Percentiles rank a stretch among this genome's conserved stretches.
Evolutionary conservation across 2,797 vertebrate species (phyloP).

Genomic region (Anas acuta): DNA sequence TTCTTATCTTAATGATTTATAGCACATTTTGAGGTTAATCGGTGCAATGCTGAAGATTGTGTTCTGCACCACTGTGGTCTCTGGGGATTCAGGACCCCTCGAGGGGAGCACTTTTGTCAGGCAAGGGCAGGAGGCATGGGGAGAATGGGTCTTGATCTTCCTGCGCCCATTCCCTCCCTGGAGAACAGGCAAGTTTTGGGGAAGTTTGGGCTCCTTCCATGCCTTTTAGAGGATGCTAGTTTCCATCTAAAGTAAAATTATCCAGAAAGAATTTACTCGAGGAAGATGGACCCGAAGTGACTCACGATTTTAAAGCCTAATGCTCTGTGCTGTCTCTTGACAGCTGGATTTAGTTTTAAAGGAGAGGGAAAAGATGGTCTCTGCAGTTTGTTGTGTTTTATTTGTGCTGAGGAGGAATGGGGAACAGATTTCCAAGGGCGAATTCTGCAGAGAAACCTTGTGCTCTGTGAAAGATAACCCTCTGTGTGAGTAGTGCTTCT

Average conservation of each 20-base stretch:
- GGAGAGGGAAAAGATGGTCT: not conserved
- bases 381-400: not conserved
- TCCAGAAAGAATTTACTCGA: not conserved
- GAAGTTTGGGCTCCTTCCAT: not conserved
- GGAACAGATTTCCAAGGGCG: not conserved
- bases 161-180: fast-evolving
- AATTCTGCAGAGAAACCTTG: not conserved
- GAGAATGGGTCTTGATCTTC: not conserved
- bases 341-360: not conserved
- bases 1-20: not conserved
- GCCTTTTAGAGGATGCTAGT: not conserved
- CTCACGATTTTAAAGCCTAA: not conserved
- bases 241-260: not conserved
- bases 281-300: not conserved
- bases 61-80: not conserved
- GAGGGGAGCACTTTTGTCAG: fast-evolving
- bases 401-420: not conserved
- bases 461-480: not conserved
- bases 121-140: fast-evolving
- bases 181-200: not conserved
- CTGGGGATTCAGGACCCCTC: too few relatives aligned
- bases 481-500: not conserved
- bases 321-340: not conserved
- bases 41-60: not conserved
- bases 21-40: not conserved